Evolutionary conservation across 1,140 invertebrate species (phyloP).

Genomic region (Caerostris darwini): DNA sequence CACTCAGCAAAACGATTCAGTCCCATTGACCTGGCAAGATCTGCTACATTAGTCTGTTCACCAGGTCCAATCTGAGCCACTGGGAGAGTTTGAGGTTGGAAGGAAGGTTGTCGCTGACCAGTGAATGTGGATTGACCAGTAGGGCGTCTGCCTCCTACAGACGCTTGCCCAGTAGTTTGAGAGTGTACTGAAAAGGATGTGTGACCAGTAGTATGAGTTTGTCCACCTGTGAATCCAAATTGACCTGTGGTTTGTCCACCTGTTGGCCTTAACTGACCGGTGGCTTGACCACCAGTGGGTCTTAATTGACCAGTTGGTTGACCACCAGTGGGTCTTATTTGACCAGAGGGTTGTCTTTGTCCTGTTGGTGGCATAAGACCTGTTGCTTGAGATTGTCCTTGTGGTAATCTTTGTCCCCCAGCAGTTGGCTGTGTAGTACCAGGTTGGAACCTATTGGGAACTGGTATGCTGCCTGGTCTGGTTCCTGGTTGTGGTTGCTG

Average conservation of each 20-base stretch:
- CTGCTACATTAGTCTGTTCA: conserved; percentile 38
- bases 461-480: background rate
- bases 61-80: background rate
- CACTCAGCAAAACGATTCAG: conserved; percentile 65
- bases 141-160: background rate
- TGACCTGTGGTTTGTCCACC: background rate
- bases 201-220: background rate
- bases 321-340: background rate
- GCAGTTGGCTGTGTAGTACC: background rate
- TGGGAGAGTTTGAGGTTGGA: background rate
- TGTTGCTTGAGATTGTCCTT: background rate
- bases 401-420: conserved; percentile 25
- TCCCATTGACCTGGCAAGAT: conserved; percentile 70
- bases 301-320: background rate
- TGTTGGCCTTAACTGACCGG: background rate
- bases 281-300: background rate
- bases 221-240: background rate
- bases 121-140: background rate
- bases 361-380: background rate
- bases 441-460: background rate
- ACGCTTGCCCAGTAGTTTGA: conserved; percentile 8
- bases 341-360: background rate
- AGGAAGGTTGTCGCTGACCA: background rate
- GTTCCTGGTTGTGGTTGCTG: background rate
- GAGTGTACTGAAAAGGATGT: background rate